A percentile compares a stretch with the other conserved stretches of the same genome.
Evolutionary conservation across 2,113 vertebrate species (phyloP).

Genomic region (Lophochroa leadbeateri): DNA sequence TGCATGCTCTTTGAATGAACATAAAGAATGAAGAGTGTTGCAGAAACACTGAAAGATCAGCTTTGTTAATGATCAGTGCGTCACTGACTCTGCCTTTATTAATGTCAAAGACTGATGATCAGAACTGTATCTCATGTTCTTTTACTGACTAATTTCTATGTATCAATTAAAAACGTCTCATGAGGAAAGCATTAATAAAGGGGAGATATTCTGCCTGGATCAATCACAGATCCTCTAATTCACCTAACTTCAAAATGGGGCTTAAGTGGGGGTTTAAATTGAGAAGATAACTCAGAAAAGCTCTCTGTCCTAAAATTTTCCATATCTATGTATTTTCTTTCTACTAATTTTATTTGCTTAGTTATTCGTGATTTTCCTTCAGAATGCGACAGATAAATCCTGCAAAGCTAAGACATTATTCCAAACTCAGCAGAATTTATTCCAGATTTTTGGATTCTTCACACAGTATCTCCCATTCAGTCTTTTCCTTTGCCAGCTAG

Average conservation of each 20-base stretch:
- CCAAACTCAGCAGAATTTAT: neutral
- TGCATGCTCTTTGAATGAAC: neutral
- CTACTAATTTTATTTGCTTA: neutral
- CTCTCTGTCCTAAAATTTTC: neutral
- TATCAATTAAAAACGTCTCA: neutral
- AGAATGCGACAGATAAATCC: neutral
- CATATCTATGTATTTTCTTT: neutral
- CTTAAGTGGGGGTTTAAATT: neutral
- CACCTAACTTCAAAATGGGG: neutral
- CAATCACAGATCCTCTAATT: neutral
- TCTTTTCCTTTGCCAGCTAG: neutral
- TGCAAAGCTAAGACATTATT: neutral
- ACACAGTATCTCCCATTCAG: neutral
- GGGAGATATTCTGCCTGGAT: neutral
- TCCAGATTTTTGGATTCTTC: neutral
- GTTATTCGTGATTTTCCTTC: neutral
- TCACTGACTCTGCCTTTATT: slow-evolving; percentile 11
- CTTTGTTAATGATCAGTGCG: neutral
- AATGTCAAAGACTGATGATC: slow-evolving; percentile 3
- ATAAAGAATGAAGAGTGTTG: neutral
- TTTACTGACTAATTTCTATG: neutral
- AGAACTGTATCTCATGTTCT: neutral
- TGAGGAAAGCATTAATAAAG: neutral
- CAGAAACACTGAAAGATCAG: neutral
- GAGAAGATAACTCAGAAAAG: neutral